Base-by-base conservation (phyloP, 2,888 invertebrate genomes). In the Euspilapteryx auroguttella region DNA sequence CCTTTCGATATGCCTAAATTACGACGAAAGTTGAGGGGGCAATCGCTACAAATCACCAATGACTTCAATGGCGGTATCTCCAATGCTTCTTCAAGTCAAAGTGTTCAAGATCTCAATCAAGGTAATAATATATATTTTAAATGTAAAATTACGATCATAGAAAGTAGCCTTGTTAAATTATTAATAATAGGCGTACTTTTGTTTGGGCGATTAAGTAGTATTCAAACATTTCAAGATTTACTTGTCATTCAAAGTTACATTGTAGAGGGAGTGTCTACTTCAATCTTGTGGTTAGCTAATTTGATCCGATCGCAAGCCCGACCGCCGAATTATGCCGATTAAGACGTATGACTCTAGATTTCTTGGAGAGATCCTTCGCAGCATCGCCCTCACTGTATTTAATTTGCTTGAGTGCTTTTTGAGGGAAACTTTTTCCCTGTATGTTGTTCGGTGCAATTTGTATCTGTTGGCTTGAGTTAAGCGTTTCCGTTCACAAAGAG, bases 1-100 rank as follows among this genome's bases (percentile, higher is more conserved):
- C 93, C 93, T 31, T 93, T 93, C 55, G 92, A 93, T 55, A 93
- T 93, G 93, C 93, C 93, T 15, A 93, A 93, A 63, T 66, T 93
- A 32, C 79, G 89, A 35, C 76, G 91, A 29, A 82, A 89, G 37
- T 63, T 90, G 43, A 80, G 89, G 37, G 83, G 83, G 36, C 69
- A 79, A 35, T 78, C 78, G 2, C 42, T 76, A 34, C 78, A 80
- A 45, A 80, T 85, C 41, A 85, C 82, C 33, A 68, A 55, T 40
- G 75, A 75, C 34, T 87, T 88, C 49, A 83, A 83, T 32, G 81
- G 80, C 45, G 85, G 82, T 37, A 84, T 84, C 28, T 89, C 89
- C 4, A 89, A 88, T 47, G 88, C 88, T 25, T 89, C 89, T 11
- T 89, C 89, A 13, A 89, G 89, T 48, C 85, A 89, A 46, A 89